phyloP scores from a whole-genome alignment of 2,113 vertebrate genomes.

The Ellobius talpinus region DNA sequence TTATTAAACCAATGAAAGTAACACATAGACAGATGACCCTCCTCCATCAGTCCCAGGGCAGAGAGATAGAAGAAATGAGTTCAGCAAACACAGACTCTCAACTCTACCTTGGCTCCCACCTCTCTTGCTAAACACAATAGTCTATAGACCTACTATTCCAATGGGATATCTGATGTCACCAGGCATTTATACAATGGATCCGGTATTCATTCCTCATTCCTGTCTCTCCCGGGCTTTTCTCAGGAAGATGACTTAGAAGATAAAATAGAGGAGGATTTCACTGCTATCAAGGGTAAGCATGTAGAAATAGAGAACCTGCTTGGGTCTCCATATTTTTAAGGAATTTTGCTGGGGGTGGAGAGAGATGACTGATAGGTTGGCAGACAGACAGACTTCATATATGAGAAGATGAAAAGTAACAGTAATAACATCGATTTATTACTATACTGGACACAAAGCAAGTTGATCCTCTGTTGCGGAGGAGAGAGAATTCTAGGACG shows the following conservation, averaged over 20 bases:
- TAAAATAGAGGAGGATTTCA: neutral
- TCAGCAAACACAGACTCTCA: neutral
- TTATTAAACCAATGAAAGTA: no score
- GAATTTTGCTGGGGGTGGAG: neutral
- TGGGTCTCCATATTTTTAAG: conserved; percentile 34
- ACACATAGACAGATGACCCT: no score
- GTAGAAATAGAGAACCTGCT: neutral
- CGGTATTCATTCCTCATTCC: neutral
- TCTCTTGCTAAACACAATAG: neutral
- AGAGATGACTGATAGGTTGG: neutral
- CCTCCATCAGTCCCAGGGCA: neutral
- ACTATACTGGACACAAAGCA: neutral
- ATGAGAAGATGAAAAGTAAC: neutral
- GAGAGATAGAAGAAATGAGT: neutral
- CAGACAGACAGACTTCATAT: neutral
- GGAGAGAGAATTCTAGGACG: neutral
- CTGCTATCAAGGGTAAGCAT: neutral
- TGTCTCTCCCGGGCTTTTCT: neutral
- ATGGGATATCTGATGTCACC: neutral
- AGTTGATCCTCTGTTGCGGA: neutral
- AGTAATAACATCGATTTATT: conserved; percentile 13
- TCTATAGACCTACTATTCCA: neutral
- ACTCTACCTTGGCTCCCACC: neutral
- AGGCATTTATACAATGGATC: neutral
- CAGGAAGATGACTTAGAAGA: neutral